Base-by-base conservation (phyloP, 2,797 vertebrate species). In the Acrossocheilus wenchowensis region DNA sequence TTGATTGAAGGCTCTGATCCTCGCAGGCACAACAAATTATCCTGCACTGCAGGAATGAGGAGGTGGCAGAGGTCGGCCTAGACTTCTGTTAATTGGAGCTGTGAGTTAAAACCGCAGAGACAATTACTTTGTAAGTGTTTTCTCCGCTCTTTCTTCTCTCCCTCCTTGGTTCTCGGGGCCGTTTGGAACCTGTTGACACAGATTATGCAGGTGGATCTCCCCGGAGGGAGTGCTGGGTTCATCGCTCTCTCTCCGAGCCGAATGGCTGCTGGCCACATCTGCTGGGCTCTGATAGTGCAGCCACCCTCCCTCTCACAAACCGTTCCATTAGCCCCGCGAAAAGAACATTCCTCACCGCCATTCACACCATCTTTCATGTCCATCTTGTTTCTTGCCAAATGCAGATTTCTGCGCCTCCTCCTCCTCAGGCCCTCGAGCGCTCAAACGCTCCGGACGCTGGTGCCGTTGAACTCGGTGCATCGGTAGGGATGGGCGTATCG, bases 161-260 rank as follows among this genome's bases (percentile, higher is more conserved):
- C 94, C 93, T 92, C 88, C 92, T 90, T 92, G 91, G 91, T 93
- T 94, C 93, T 94, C 80, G 69, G 91, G 94, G 94, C 94, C 90
- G 93, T 93, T 94, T 96, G 94, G 94, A 95, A 95, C 95, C 95
- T 96, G 95, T 95, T 96, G 95, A 95, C 95, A 95, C 93, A 95
- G 94, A 96, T 95, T 95, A 95, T 93, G 94, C 94, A 95, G 95
- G 95, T 96, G 93, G 91, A 92, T 91, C 93, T 92, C 93, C 93
- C 94, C 92, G 90, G 88, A 91, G 94, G 95, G 92, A 91, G 93
- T 89, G 93, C 95, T 93, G 89, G 91, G 93, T 92, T 92, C 92
- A 94, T 93, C 93, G 94, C 93, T 94, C 94, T 93, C 93, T 91
- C 88, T 92, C 92, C 91, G 93, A 92, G 92, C 93, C 90, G 92